Conservation (phyloP, 2,113 vertebrate genomes). For the Periophthalmodon schlosseri region DNA sequence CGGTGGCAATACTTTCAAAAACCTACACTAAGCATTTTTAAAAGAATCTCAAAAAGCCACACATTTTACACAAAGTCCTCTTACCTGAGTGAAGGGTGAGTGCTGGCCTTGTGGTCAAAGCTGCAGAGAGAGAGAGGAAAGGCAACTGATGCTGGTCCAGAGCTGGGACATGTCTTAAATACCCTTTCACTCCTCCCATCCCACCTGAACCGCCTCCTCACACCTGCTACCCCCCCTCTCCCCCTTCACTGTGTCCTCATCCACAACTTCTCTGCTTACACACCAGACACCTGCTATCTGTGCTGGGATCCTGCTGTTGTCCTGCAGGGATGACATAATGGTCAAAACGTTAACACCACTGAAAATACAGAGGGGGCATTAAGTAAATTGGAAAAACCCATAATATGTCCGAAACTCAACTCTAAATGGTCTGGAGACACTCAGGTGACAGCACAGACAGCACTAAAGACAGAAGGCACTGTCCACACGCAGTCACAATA, state of each 20-base stretch:
- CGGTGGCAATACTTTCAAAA: background rate
- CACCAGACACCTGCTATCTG: slow-evolving; percentile 49
- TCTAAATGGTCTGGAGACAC: slow-evolving; percentile 2
- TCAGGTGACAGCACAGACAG: slow-evolving; percentile 1
- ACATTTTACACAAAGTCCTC: slow-evolving; percentile 5
- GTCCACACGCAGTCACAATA: background rate
- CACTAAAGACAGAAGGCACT: background rate
- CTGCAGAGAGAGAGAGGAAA: slow-evolving; percentile 35
- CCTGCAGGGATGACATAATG: slow-evolving; percentile 26
- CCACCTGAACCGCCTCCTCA: slow-evolving; percentile 31
- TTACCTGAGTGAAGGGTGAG: slow-evolving; percentile 60
- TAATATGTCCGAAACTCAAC: slow-evolving; percentile 9
- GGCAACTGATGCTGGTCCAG: slow-evolving; percentile 45
- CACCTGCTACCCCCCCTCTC: slow-evolving; percentile 44
- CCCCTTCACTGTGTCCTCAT: slow-evolving; percentile 2
- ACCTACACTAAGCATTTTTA: background rate
- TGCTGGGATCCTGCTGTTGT: slow-evolving; percentile 10
- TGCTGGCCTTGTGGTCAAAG: slow-evolving; percentile 44
- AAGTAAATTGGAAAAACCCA: slow-evolving; percentile 22
- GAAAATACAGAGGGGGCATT: slow-evolving; percentile 18
- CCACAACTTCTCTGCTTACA: slow-evolving; percentile 57
- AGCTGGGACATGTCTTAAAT: slow-evolving; percentile 69
- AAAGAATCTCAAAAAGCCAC: background rate
- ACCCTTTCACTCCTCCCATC: slow-evolving; percentile 65
- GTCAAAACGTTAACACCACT: slow-evolving; percentile 6